phyloP scores from a whole-genome alignment of 2,113 vertebrate genomes.

The Cheirogaleus medius region DNA sequence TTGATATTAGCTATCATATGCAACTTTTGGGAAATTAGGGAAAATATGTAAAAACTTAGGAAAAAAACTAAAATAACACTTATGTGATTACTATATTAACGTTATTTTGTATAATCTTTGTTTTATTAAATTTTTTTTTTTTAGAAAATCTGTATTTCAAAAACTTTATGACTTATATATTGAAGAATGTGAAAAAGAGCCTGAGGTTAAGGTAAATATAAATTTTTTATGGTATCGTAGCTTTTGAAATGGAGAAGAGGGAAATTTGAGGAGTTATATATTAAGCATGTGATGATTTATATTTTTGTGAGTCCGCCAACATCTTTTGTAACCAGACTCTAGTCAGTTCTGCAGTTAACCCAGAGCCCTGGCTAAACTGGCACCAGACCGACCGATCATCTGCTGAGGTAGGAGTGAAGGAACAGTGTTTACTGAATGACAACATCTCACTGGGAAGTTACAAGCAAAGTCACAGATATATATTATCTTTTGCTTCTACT shows the following conservation, averaged over 20 bases:
- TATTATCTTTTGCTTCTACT: neutral
- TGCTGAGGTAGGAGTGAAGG: neutral
- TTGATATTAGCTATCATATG: neutral
- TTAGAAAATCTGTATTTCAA: conserved; percentile 97
- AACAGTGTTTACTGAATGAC: neutral
- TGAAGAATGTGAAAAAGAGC: conserved; percentile 99
- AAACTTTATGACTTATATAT: conserved; percentile 98
- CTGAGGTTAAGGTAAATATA: conserved; percentile 95
- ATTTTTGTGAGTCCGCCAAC: neutral
- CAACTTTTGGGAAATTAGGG: neutral
- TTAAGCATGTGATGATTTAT: neutral
- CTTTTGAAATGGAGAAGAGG: neutral
- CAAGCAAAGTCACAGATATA: neutral
- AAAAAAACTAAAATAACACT: neutral
- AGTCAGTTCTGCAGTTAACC: neutral
- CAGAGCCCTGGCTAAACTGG: neutral
- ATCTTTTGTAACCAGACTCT: neutral
- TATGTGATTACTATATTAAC: conserved; percentile 1
- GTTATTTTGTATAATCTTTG: conserved; percentile 46
- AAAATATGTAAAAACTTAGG: neutral
- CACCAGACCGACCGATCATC: neutral
- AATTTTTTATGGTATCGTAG: conserved; percentile 6
- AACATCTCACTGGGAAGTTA: neutral
- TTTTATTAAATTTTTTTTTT: conserved; percentile 63
- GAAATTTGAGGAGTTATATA: neutral